These are phyloP conservation scores for Mormyrops boulengeri DNA, from an alignment of 2,797 vertebrate species.

Conservation along the genomic window DNA sequence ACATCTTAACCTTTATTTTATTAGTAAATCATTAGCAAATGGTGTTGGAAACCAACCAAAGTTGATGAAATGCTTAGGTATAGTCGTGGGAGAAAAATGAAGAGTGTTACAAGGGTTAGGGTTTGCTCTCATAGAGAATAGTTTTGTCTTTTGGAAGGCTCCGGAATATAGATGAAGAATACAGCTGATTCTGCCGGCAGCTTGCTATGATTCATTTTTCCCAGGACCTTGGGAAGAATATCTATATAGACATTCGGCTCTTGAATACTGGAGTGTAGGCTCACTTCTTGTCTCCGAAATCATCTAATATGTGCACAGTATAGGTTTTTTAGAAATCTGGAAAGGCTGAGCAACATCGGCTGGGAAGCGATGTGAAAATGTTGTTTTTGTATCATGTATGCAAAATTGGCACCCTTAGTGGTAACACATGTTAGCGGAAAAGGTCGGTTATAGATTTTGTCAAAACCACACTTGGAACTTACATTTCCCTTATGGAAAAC, in stretches of 20 bases:
- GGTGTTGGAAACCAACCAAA: not conserved
- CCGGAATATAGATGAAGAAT: not conserved
- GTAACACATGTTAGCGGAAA: not conserved
- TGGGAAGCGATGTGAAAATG: not conserved
- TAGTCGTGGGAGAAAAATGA: not conserved
- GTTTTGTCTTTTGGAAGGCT: not conserved
- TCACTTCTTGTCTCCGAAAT: not conserved
- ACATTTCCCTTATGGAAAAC: constrained; percentile 14
- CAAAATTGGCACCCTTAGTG: not conserved
- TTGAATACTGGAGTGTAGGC: not conserved
- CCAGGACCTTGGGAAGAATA: not conserved
- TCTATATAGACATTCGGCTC: not conserved
- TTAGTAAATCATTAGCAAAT: not conserved
- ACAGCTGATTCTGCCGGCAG: not conserved
- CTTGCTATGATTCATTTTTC: not conserved
- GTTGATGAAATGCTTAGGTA: not conserved
- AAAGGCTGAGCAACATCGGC: not conserved
- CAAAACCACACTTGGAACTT: not conserved
- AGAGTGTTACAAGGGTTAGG: not conserved
- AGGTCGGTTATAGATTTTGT: not conserved
- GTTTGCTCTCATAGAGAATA: not conserved
- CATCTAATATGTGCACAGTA: not conserved
- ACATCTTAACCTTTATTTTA: not conserved
- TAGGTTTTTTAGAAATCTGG: not conserved
- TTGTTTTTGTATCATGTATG: constrained; percentile 1